Base-by-base conservation (phyloP, 2,888 invertebrate genomes). In the Dicyrtoma fusca region DNA sequence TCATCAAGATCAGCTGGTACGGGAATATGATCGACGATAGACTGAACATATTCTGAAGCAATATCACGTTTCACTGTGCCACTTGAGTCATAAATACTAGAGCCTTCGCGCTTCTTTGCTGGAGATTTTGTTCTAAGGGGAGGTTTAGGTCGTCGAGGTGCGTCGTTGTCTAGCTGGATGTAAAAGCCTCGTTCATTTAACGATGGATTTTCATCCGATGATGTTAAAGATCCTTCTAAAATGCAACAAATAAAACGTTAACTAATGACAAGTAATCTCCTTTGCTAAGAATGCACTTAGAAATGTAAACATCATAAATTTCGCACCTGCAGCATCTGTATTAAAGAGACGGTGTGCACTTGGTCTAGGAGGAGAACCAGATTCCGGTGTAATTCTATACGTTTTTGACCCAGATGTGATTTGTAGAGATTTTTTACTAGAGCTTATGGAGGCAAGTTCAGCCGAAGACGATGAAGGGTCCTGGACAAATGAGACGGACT, bases 141-240 rank as follows among this genome's bases (percentile, higher is more conserved):
- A 1, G 95, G 95, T 84, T 95, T 95, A 17, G 94, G 93, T 82
- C 94, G 87, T 83, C 92, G 92, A 17, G 94, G 94, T 81, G 90
- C 90, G 72, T 92, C 92, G 8, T 92, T 90, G 83, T 95, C 95
- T 83, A 97, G 95, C 65, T 94, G 92, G 82, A 97, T 94, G 84
- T 96, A 96, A 85, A 97, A 97, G 14, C 85, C 85, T 75, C 82
- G 81, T 57, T 82, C 82, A 49, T 79, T 77, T 14, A 72, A 51
- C 10, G 66, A 72, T 59, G 73, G 53, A 64, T 69, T 73, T 42
- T 73, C 73, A 44, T 73, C 73, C 4, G 73, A 69, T 21, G 73
- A 69, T 23, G 71, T 64, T 5, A 71, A n/a, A 8, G 70, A 70
- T 21, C 47, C 51, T 51, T 72, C 72, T 72, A 34, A 5, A 57